Evolutionary conservation across 2,797 vertebrate genomes (phyloP).

Genomic region (Mycteria americana): DNA sequence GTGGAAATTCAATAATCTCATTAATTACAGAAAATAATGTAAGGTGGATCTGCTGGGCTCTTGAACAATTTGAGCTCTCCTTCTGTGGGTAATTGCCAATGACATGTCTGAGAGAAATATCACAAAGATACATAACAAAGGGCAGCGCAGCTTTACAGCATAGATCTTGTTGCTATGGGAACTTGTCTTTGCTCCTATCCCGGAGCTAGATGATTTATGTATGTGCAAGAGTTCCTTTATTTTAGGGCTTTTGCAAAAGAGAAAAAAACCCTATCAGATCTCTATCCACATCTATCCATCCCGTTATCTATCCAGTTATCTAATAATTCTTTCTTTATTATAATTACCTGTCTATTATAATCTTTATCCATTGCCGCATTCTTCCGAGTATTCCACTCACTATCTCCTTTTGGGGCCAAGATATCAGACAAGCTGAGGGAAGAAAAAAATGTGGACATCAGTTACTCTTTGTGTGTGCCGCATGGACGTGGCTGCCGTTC

Average conservation of each 20-base stretch:
- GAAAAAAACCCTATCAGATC: slow-evolving; percentile 53
- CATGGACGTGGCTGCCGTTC: background rate
- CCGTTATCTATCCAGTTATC: slow-evolving; percentile 41
- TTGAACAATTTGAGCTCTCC: slow-evolving; percentile 71
- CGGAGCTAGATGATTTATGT: slow-evolving; percentile 73
- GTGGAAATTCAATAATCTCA: slow-evolving; percentile 75
- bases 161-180: slow-evolving; percentile 77
- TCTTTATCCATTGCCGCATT: slow-evolving; percentile 31
- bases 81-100: slow-evolving; percentile 75
- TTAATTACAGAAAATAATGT: slow-evolving; percentile 75
- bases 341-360: slow-evolving; percentile 61
- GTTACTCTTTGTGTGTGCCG: background rate
- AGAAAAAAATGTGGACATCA: background rate
- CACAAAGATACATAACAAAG: slow-evolving; percentile 77
- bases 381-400: slow-evolving; percentile 5
- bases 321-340: slow-evolving; percentile 66
- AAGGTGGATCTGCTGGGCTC: slow-evolving; percentile 69
- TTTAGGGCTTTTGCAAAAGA: slow-evolving; percentile 59
- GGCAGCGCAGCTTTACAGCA: slow-evolving; percentile 72
- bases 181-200: slow-evolving; percentile 72
- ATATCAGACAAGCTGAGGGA: background rate
- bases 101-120: slow-evolving; percentile 76
- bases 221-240: slow-evolving; percentile 72
- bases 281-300: slow-evolving; percentile 40
- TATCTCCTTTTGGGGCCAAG: background rate